Percentiles rank a stretch among this genome's conserved stretches.
These are phyloP conservation scores for Pristionchus arcanus DNA, from an alignment of 2,888 invertebrate species.

Conservation along the genomic window DNA sequence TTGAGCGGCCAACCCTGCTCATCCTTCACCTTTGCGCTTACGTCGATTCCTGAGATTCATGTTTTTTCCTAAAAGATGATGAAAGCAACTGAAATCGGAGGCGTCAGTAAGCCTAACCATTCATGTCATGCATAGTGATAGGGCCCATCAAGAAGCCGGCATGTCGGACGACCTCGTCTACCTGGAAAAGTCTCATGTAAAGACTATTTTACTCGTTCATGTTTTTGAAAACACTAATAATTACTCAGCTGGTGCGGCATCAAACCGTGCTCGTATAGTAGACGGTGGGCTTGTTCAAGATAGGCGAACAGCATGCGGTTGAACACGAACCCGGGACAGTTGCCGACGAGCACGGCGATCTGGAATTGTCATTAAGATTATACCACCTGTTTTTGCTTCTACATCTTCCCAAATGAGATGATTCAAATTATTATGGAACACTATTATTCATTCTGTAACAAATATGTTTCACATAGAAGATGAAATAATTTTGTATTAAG, in stretches of 20 bases:
- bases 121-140: slow-evolving; percentile 72
- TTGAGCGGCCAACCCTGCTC: slow-evolving; percentile 64
- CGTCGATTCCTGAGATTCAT: slow-evolving; percentile 64
- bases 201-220: no score
- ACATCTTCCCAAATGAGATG: no score
- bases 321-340: slow-evolving; percentile 72
- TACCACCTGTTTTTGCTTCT: no score
- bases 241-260: slow-evolving; percentile 55
- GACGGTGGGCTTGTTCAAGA: background rate
- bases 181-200: no score
- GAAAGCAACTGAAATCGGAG: no score
- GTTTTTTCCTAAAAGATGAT: background rate
- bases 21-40: slow-evolving; percentile 64
- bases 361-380: slow-evolving; percentile 30
- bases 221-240: no score
- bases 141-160: slow-evolving; percentile 72
- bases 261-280: slow-evolving; percentile 54
- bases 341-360: slow-evolving; percentile 70
- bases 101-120: no score
- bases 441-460: no score
- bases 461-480: no score
- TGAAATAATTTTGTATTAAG: no score
- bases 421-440: no score
- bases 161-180: slow-evolving; percentile 65
- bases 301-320: slow-evolving; percentile 66